Evolutionary conservation across 1,140 invertebrate species (phyloP).

Genomic region (Drosophila lini): DNA sequence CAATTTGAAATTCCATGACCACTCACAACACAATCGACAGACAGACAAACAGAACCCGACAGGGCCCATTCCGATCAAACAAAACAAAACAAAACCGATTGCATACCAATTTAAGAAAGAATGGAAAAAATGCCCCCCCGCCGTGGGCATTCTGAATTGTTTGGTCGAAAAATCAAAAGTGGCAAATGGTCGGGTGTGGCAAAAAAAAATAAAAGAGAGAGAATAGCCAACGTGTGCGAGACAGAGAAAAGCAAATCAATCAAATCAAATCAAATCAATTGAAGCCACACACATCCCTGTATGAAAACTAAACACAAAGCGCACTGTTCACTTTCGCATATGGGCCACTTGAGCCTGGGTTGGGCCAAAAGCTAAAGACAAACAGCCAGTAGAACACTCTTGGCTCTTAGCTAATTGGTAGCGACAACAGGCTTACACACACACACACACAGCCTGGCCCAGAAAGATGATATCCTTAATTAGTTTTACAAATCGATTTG

Average conservation of each 20-base stretch:
- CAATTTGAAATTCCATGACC: slow-evolving; percentile 71
- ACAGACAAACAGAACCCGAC: slow-evolving; percentile 12
- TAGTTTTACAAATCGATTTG: slow-evolving; percentile 54
- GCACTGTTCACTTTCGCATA: slow-evolving; percentile 18
- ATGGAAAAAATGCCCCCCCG: slow-evolving; percentile 22
- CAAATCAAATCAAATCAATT: slow-evolving; percentile 65
- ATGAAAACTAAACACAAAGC: slow-evolving; percentile 45
- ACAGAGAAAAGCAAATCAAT: slow-evolving; percentile 55
- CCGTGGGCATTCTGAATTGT: slow-evolving; percentile 51
- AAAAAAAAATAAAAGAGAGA: background rate
- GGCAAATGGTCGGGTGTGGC: slow-evolving; percentile 41
- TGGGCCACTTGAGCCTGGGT: slow-evolving; percentile 4
- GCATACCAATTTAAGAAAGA: slow-evolving; percentile 50
- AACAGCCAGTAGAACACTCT: background rate
- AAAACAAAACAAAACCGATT: slow-evolving; percentile 33
- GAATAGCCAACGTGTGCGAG: slow-evolving; percentile 5
- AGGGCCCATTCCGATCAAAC: slow-evolving; percentile 13
- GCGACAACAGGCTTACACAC: slow-evolving; percentile 23
- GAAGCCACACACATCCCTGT: slow-evolving; percentile 34
- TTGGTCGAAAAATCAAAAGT: slow-evolving; percentile 63
- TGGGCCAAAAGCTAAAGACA: slow-evolving; percentile 6
- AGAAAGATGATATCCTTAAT: slow-evolving; percentile 50
- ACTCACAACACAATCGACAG: slow-evolving; percentile 45
- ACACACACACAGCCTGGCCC: slow-evolving; percentile 1
- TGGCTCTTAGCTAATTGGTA: slow-evolving; percentile 52